Evolutionary conservation across 2,113 vertebrate genomes (phyloP), one percentile per base, ranked within the genome.

Genomic region (Albula glossodonta): DNA sequence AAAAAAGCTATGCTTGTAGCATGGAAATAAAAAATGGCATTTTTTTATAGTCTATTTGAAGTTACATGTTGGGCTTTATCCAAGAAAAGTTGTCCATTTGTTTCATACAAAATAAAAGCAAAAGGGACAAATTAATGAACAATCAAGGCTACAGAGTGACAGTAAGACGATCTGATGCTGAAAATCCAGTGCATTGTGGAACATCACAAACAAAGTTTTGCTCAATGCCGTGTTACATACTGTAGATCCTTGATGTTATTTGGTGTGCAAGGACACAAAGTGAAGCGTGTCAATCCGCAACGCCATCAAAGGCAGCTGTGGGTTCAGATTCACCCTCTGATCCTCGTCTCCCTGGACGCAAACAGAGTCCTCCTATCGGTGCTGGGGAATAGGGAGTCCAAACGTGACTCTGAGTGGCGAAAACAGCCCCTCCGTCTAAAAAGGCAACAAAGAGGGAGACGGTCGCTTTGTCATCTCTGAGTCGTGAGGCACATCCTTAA

Each of bases 1-100:
- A 92, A 92, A 92, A 92, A 89, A 91, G 89, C 90, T 91, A 93
- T 92, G 89, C 85, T 88, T 84, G 31, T 85, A 60, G 91, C 93
- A 91, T 93, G 92, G 87, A 90, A 91, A 91, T 41, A 41, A 41
- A 41, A 91, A 90, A 63, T 83, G 70, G 9, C 4, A 31, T 10
- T 25, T 74, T 31, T 74, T 74, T 31, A 74, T 74, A 74, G 6
- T 74, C n/a, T 74, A 74, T 74, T 13, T 31, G 5, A 74, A 74
- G 63, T 70, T 70, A n/a, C 22, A 56, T 52, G 60, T 51, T 80
- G 48, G n/a, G 53, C 48, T 48, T 51, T 12, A 60, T 22, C 49
- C 66, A 51, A 66, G 57, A 63, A 52, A 51, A 25, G 70, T 22
- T n/a, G 70, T 31, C 70, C 11, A 31, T 74, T n/a, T 74, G 70